Evolutionary conservation across 1,140 invertebrate species (phyloP), one percentile per base, ranked within the genome.

Genomic region (Heliconius himera): DNA sequence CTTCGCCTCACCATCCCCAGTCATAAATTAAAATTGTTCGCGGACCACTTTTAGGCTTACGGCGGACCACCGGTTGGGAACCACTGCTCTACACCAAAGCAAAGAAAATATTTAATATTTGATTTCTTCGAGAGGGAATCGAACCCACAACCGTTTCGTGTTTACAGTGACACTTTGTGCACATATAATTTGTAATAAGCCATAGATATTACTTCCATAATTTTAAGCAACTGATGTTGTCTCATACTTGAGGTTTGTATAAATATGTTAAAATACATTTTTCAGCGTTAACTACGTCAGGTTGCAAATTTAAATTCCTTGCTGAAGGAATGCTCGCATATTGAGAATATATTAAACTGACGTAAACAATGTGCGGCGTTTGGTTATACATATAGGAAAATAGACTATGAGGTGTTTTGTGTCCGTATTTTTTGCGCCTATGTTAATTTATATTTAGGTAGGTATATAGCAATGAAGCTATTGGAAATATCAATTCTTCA

Each of bases 281-380:
- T 60, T 66, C 11, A 66, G 60, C 22, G 26, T 16, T 26, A 66
- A 66, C n/a, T 66, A 66, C 13, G 22, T n/a, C 60, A 66, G 60
- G 5, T 66, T 66, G 60, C 60, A 66, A 11, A 66, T 66, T 66
- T 66, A 66, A 66, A 66, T 29, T 29, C 60, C 26, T 66, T 29
- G 60, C 60, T 22, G 26, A 66, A 66, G 60, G 60, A 66, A 66
- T 66, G 60, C 26, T 66, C 26, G 60, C 22, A 66, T 66, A 66
- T 66, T 66, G 60, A 66, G 60, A 66, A 66, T 66, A 66, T 66
- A 29, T 66, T 66, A 66, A 66, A 29, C 11, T 26, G 22, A 29
- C 9, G 60, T 16, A 26, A 66, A 66, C 60, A 29, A 66, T 66
- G 60, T 66, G 60, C 1, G 60, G 60, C 1, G 60, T 66, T 66